Evolutionary conservation across 1,140 invertebrate genomes (phyloP), one percentile per base, ranked within the genome.

Genomic region (Mycetomoellerius zeteki): DNA sequence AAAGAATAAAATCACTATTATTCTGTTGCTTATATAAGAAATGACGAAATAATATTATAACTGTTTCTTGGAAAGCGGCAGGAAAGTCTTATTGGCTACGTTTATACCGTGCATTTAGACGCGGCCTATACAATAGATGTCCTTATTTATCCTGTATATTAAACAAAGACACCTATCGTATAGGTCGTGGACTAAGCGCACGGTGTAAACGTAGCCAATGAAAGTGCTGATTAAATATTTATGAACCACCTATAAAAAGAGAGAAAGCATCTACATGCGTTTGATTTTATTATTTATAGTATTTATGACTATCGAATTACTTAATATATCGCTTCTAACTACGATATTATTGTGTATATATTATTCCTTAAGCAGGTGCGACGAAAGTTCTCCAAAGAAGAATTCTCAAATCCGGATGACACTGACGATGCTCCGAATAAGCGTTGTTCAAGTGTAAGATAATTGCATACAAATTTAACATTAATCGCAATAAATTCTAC

Each of bases 391-490:
- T 93, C 90, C 0, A 95, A 94, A 77, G 94, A 94, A 86, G 93
- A 95, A 84, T 91, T 92, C 4, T 95, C 94, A 2, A 95, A 94
- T 89, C 85, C 93, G 7, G 94, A 95, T 37, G 94, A 95, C 62
- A 94, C 93, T 6, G 95, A 95, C 21, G 95, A 95, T 2, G 91
- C 91, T 4, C 92, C 90, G 0, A 95, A 94, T 75, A 93, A 94
- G 78, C 93, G 94, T 72, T 94, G 93, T 37, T 95, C 95, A 12
- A 95, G 94, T 75, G 94, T 95, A 90, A 93, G 93, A 92, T 71
- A n/a, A 21, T 58, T 72, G 0, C 24, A 47, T 50, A 1, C 27
- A 47, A 60, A 60, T 47, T 60, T 33, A 30, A 60, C 19, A 72
- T 16, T 60, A 27, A 14, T 47, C 3, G 6, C 1, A 62, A 62